These are phyloP conservation scores for Opisthocomus hoazin DNA, from an alignment of 2,113 vertebrate genomes.

Conservation along the genomic window DNA sequence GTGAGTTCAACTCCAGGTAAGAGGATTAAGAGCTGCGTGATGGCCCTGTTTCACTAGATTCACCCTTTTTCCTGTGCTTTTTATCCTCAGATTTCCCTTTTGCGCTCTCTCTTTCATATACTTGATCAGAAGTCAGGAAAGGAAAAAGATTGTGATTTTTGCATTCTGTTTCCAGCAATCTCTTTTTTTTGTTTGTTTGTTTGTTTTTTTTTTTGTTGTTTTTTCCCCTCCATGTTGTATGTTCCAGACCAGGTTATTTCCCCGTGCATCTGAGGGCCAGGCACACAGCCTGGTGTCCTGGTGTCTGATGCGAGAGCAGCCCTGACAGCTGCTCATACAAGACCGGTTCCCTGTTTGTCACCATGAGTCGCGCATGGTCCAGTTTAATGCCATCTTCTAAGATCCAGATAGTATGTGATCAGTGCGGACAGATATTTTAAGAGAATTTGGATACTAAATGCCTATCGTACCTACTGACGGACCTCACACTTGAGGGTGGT, in stretches of 20 bases:
- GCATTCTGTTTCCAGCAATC: neutral
- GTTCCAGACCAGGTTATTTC: neutral
- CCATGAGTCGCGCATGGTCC: neutral
- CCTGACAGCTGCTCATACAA: neutral
- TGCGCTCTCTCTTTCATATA: neutral
- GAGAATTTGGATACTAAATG: neutral
- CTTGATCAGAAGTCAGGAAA: neutral
- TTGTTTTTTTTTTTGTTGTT: neutral
- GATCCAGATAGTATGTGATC: neutral
- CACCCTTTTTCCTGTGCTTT: neutral
- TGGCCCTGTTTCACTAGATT: neutral
- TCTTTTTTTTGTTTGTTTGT: too few relatives aligned
- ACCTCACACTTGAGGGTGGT: neutral
- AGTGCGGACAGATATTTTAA: neutral
- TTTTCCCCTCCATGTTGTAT: neutral
- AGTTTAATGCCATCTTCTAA: neutral
- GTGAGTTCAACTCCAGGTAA: neutral
- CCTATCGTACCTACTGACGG: neutral
- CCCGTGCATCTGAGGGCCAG: neutral
- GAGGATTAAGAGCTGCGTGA: neutral
- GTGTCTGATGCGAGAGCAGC: neutral
- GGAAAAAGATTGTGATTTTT: neutral
- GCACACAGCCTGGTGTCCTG: fast-evolving
- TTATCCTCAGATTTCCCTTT: neutral
- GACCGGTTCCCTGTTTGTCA: neutral